Conservation (phyloP, 2,113 vertebrate species). For the Colius striatus region DNA sequence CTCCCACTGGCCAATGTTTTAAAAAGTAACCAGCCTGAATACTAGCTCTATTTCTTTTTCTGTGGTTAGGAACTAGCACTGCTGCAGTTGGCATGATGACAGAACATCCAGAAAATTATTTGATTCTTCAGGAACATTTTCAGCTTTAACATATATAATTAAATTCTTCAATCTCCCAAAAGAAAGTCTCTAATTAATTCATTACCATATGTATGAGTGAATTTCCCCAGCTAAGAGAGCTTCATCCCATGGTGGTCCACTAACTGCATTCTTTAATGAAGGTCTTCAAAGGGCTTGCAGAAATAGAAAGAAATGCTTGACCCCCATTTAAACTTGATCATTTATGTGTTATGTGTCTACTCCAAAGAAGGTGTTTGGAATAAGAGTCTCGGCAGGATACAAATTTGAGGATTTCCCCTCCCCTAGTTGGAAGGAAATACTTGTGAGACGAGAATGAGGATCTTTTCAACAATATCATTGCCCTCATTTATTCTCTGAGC, state of each 20-base stretch:
- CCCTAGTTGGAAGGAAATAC: fast-evolving
- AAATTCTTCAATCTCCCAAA: not conserved
- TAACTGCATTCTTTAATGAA: not conserved
- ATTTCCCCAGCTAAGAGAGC: not conserved
- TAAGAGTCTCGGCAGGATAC: not conserved
- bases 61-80: not conserved
- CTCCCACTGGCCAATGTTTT: not conserved
- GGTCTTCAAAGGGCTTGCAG: not conserved
- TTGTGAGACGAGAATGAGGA: not conserved
- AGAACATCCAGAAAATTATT: not conserved
- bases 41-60: not conserved
- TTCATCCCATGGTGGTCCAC: not conserved
- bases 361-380: not conserved
- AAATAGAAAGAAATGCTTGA: not conserved
- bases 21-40: not conserved
- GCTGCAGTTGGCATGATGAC: not conserved
- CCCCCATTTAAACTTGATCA: not conserved
- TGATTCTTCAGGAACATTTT: not conserved
- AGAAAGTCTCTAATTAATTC: not conserved
- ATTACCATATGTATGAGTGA: not conserved
- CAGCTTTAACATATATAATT: not conserved
- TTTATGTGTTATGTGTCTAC: not conserved
- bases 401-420: not conserved
- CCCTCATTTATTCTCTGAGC: not conserved
- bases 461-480: not conserved